phyloP scores from a whole-genome alignment of 2,888 invertebrate genomes.

The Cerastoderma edule region DNA sequence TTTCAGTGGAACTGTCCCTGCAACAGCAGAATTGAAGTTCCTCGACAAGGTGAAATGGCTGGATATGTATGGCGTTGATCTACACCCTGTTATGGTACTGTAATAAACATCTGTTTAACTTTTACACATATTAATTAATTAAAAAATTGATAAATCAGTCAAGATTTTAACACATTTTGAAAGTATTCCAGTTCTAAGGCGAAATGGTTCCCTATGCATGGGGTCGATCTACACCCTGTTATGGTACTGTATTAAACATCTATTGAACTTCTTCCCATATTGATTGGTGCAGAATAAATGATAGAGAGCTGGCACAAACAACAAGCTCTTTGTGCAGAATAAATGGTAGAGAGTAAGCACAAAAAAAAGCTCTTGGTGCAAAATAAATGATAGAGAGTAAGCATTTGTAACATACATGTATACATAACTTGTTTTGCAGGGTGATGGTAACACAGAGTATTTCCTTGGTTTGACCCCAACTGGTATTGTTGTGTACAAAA shows the following conservation, averaged over 20 bases:
- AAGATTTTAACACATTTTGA: neutral
- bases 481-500: slow-evolving; percentile 96
- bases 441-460: slow-evolving; percentile 97
- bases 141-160: neutral
- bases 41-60: slow-evolving; percentile 99
- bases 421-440: slow-evolving; percentile 65
- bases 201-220: too few species aligned
- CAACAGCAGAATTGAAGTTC: slow-evolving; percentile 96
- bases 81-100: slow-evolving; percentile 95
- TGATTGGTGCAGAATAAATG: too few species aligned
- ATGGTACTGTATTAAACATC: too few species aligned
- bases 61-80: slow-evolving; percentile 98
- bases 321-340: too few species aligned
- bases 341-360: too few species aligned
- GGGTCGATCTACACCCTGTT: too few species aligned
- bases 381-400: too few species aligned
- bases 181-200: too few species aligned
- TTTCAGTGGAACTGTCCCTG: slow-evolving; percentile 93
- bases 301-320: too few species aligned
- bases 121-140: neutral
- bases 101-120: neutral
- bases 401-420: neutral
- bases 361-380: too few species aligned
- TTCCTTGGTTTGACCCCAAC: slow-evolving; percentile 97
- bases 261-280: too few species aligned